These are phyloP conservation scores for Idaea biselata DNA, from an alignment of 2,888 invertebrate species.

Conservation along the genomic window DNA sequence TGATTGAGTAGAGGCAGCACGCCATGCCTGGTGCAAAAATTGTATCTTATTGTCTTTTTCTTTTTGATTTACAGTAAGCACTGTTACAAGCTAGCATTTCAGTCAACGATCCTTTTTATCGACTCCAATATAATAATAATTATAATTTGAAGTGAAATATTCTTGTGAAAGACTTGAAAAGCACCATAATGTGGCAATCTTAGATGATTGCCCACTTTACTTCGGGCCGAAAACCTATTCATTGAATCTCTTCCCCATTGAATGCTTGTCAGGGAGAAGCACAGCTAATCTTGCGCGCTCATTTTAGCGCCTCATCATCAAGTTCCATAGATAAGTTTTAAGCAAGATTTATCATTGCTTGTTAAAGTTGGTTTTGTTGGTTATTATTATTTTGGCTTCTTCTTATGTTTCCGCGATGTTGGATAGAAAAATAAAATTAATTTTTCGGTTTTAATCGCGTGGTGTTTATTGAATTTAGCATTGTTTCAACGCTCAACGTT, in stretches of 20 bases:
- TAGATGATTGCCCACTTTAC: constrained; percentile 53
- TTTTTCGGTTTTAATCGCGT: too few relatives aligned
- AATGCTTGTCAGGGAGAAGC: constrained; percentile 45
- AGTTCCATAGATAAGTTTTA: constrained; percentile 7
- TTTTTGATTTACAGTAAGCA: too few relatives aligned
- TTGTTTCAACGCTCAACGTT: too few relatives aligned
- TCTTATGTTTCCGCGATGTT: too few relatives aligned
- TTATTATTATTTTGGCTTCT: background rate
- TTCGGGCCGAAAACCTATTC: constrained; percentile 46
- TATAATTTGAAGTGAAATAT: constrained; percentile 12
- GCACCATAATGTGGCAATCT: constrained; percentile 51
- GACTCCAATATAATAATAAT: background rate
- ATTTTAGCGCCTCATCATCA: constrained; percentile 42
- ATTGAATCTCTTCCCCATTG: constrained; percentile 54
- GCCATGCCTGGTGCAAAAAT: background rate
- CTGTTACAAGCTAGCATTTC: background rate
- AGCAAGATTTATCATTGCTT: background rate
- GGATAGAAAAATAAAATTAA: too few relatives aligned
- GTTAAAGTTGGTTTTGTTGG: background rate
- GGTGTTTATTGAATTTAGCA: too few relatives aligned
- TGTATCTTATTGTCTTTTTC: too few relatives aligned
- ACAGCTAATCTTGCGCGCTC: constrained; percentile 45
- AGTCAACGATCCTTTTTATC: background rate
- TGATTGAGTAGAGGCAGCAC: background rate
- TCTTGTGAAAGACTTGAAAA: constrained; percentile 30